phyloP scores from a whole-genome alignment of 2,797 vertebrate species.

The Todus mexicanus region DNA sequence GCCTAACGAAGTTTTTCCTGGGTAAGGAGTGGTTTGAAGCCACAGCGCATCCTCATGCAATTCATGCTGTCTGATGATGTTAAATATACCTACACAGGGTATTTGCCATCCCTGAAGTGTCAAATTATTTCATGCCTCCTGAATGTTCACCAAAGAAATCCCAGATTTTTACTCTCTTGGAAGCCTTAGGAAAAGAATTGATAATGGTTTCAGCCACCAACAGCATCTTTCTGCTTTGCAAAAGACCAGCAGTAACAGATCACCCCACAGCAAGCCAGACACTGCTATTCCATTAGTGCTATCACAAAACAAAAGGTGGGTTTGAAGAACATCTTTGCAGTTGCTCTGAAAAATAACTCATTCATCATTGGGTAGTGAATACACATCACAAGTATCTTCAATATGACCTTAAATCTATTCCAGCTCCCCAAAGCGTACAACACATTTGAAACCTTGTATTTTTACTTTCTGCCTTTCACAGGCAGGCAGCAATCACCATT shows the following conservation, averaged over 20 bases:
- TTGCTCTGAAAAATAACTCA: conserved; percentile 8
- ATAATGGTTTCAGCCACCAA: neutral
- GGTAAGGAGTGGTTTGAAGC: neutral
- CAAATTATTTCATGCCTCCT: neutral
- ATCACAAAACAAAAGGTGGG: neutral
- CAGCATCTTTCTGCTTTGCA: neutral
- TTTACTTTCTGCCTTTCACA: neutral
- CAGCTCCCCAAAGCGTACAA: neutral
- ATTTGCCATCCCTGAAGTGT: neutral
- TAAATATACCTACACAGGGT: neutral
- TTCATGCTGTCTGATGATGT: neutral
- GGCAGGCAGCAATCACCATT: neutral
- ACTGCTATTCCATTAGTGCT: neutral
- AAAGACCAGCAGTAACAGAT: neutral
- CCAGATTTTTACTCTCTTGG: neutral
- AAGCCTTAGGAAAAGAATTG: neutral
- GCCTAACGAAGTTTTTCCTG: neutral
- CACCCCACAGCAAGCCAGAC: neutral
- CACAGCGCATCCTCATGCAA: neutral
- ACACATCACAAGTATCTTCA: neutral
- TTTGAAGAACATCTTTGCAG: neutral
- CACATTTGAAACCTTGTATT: neutral
- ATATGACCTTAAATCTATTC: neutral
- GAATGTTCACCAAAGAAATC: neutral
- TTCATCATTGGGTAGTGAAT: neutral